Base-by-base conservation (phyloP, 2,113 vertebrate genomes). In the Heterochromis multidens region DNA sequence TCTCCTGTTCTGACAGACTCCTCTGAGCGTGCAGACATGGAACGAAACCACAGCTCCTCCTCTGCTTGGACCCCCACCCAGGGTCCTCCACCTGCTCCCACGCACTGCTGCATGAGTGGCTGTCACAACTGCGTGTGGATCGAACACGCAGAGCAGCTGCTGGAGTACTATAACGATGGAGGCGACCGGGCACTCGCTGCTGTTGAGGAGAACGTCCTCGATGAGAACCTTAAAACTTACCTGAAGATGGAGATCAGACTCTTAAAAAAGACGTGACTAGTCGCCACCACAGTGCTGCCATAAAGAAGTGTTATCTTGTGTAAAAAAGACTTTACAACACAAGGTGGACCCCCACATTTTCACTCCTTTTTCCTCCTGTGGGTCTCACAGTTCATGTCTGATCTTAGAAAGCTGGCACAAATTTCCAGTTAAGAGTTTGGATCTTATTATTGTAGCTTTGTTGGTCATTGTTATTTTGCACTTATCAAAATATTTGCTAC, bases 111-210 rank as follows among this genome's bases (percentile, higher is more conserved):
- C 74, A 97, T 99, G 94, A 98, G 97, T 0, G 98, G 98, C 79
- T 99, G 98, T 62, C 97, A 97, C 58, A 97, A 93, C 96, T 99
- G 99, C 0, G 98, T 99, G 14, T 99, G 98, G 99, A 93, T 99
- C 2, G 95, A 91, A 0, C 97, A 99, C 0, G 96, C 97, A 0
- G 97, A 98, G 40, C 92, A 93, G 57, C 96, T 99, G 89, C 92
- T 98, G 81, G 81, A 35, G 27, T 96, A 86, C 77, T 97, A 97
- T 90, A 91, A 46, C 2, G 97, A 98, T 0, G 97, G 97, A 0
- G 97, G 97, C 0, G 89, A 95, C 3, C 92, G 19, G 13, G 98
- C 97, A 1, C 89, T 99, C 82, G 95, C 92, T 0, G 96, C 97
- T 0, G 88, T 99, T 0, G 97, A 99, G 87, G 92, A 96, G 89